Percentiles rank a stretch among this genome's conserved stretches.
phyloP scores from a whole-genome alignment of 2,888 invertebrate genomes.

The Amphipyra berbera region DNA sequence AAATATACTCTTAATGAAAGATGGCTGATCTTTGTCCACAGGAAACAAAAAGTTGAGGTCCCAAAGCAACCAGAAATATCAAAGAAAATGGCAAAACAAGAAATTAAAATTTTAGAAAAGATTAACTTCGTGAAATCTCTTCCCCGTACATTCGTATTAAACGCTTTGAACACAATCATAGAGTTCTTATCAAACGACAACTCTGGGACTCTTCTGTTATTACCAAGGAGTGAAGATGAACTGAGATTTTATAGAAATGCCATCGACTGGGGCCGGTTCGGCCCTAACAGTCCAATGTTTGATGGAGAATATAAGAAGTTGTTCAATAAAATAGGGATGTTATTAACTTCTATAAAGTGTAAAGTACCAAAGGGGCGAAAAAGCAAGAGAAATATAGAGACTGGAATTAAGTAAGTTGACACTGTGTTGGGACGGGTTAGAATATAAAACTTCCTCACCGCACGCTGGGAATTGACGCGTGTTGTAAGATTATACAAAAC shows the following conservation, averaged over 20 bases:
- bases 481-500: too few species aligned
- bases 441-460: too few species aligned
- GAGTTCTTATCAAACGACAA: constrained; percentile 9
- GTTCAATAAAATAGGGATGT: neutral
- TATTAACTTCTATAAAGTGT: neutral
- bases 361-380: fast-evolving
- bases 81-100: neutral
- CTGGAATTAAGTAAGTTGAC: constrained; percentile 16
- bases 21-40: constrained; percentile 7
- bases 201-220: neutral
- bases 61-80: neutral
- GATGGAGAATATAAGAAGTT: constrained; percentile 1
- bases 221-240: neutral
- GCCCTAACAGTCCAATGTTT: neutral
- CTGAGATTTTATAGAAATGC: constrained; percentile 4
- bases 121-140: neutral
- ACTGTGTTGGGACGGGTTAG: too few species aligned
- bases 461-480: too few species aligned
- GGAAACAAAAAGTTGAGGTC: neutral
- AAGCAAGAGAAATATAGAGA: neutral
- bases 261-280: neutral
- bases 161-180: neutral
- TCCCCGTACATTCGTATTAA: neutral
- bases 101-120: neutral
- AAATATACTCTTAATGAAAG: too few species aligned